Base-by-base conservation (phyloP, 2,113 vertebrate genomes). In the Poeciliopsis occidentalis region DNA sequence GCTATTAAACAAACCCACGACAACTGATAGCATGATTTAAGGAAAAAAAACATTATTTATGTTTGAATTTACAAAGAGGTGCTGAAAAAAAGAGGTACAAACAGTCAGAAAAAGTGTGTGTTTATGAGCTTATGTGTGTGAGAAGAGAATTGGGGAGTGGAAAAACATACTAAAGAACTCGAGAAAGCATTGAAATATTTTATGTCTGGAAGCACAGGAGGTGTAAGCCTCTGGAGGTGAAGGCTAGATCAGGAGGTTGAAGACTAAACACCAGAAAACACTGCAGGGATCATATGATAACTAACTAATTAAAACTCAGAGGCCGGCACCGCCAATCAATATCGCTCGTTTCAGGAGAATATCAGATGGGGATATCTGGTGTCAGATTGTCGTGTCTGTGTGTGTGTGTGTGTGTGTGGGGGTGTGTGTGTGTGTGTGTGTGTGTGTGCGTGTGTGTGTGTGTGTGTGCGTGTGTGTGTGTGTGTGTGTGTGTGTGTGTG, bases 131-230 rank as follows among this genome's bases (percentile, higher is more conserved):
- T 60, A 47, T 73, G 67, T 73, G 44, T 70, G 72, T 64, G 66
- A 62, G 64, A 60, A 67, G 61, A 69, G 68, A 83, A 84, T 64
- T 60, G 74, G 81, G 69, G 90, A 84, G 82, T 88, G 83, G 85
- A 91, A 90, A 89, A 92, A 91, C 79, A 90, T 60, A 85, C 87
- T 85, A 77, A 90, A 88, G 86, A 93, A 91, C 87, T 80, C 84
- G 89, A 91, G 92, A 89, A 92, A 90, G 91, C 90, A 90, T 88
- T 92, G 90, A 93, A 89, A 92, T 91, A 88, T 91, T 92, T 91
- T 85, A 89, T 83, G 89, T 90, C 91, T 88, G 76, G 83, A 83
- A 89, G 78, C 88, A 84, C 64, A 41, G 80, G 78, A 86, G 89
- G 81, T 80, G 87, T 76, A 86, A 90, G 83, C 80, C 91, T 75